phyloP scores from a whole-genome alignment of 2,797 vertebrate species.

The Phylloscopus collybita region DNA sequence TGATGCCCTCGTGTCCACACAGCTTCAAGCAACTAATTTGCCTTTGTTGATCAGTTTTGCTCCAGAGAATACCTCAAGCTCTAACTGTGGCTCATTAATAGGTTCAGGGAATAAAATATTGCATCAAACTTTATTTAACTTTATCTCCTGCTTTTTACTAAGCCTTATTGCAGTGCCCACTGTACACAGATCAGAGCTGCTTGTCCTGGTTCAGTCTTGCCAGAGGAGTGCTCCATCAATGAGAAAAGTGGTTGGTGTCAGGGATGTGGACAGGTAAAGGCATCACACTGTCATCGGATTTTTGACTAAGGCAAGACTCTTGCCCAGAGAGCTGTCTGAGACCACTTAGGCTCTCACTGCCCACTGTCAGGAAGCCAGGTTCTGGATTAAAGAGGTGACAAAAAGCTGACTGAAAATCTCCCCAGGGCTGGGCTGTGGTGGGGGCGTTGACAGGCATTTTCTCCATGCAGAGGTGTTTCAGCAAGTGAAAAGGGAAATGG shows the following conservation, averaged over 20 bases:
- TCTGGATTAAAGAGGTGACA: constrained; percentile 16
- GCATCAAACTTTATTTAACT: not conserved
- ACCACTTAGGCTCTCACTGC: not conserved
- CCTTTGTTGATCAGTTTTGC: not conserved
- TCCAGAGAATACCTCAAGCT: fast-evolving
- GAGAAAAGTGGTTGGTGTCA: constrained; percentile 13
- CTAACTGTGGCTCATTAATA: not conserved
- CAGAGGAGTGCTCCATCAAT: not conserved
- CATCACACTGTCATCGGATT: not conserved
- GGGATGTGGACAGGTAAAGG: not conserved
- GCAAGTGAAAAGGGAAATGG: not conserved
- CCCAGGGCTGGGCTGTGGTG: not conserved
- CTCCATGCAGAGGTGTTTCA: not conserved
- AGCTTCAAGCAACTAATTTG: not conserved
- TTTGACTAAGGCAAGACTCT: constrained; percentile 32
- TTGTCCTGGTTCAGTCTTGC: not conserved
- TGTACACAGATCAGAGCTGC: not conserved
- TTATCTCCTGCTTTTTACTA: not conserved
- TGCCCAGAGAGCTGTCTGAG: not conserved
- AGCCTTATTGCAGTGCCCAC: not conserved
- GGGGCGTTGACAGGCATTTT: not conserved
- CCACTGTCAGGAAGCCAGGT: not conserved
- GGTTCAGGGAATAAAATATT: not conserved
- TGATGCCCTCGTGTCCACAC: fast-evolving
- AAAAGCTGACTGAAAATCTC: constrained; percentile 8